Evolutionary conservation across 2,888 invertebrate genomes (phyloP), one percentile per base, ranked within the genome.

Genomic region (Rotaria magnacalcarata): DNA sequence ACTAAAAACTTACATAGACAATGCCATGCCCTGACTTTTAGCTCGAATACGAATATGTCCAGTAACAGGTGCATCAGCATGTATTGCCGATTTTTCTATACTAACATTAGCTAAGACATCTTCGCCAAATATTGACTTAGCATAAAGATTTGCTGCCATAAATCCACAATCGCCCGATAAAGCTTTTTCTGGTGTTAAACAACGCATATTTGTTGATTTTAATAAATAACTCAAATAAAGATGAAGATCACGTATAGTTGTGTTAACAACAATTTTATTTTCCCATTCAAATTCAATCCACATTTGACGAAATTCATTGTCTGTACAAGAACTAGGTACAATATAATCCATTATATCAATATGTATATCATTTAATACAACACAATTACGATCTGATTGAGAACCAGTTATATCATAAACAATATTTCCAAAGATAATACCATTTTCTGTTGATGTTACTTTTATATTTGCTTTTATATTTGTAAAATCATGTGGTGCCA

Each of bases 231-330:
- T 94, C 86, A 99, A 93, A 92, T 97, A 99, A 88, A 96, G 96
- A 88, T 95, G 94, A 87, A 99, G 93, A 91, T 97, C 97, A 0
- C 95, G 95, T 88, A 99, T 94, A 87, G 91, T 91, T 5, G 99
- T 99, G 91, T 96, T 96, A 3, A 98, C 97, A 0, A 96, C 94
- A 75, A 93, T 96, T 93, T 99, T 99, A 92, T 99, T 99, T 93
- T 99, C 99, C 99, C 99, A 99, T 92, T 99, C 99, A 92, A 99
- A 99, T 93, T 98, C 98, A 5, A 97, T 96, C 99, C 99, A 99
- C 99, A 99, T 99, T 92, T 95, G 95, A 11, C 99, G 92, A 93
- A 99, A 99, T 92, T 99, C 98, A 0, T 94, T 94, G 91, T 99
- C 99, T 85, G 94, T 95, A 91, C 98, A 98, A 74, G 93, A 92